Evolutionary conservation across 2,113 vertebrate species (phyloP).

Genomic region (Limnothrissa miodon): DNA sequence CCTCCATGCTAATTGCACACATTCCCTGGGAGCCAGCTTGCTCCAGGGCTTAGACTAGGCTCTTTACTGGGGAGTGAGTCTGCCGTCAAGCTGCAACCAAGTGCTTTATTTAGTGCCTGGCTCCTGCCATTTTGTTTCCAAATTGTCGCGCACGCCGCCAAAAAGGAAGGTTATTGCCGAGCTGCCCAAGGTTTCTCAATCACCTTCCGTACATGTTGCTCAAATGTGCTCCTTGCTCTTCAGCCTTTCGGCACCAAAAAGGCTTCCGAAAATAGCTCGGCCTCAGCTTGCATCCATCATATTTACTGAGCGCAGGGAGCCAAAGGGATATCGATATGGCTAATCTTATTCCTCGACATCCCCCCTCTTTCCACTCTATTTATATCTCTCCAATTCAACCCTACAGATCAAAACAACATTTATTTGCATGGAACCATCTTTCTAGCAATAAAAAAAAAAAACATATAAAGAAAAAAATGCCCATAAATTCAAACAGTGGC

Average conservation of each 20-base stretch:
- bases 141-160: slow-evolving; percentile 30
- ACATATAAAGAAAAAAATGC: neutral
- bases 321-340: neutral
- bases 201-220: neutral
- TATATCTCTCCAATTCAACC: neutral
- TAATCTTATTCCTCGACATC: neutral
- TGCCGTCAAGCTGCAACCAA: neutral
- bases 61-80: neutral
- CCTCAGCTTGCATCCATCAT: neutral
- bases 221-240: no score
- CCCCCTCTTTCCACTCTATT: neutral
- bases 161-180: slow-evolving; percentile 23
- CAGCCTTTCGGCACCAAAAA: neutral
- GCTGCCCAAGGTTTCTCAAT: no score
- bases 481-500: neutral
- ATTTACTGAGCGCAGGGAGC: neutral
- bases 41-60: neutral
- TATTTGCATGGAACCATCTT: no score
- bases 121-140: slow-evolving; percentile 2
- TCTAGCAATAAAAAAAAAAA: neutral
- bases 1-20: neutral
- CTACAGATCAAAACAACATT: neutral
- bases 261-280: neutral
- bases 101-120: neutral
- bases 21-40: neutral